Evolutionary conservation across 2,113 vertebrate genomes (phyloP), one percentile per base, ranked within the genome.

Genomic region (Cryptotis parvus): DNA sequence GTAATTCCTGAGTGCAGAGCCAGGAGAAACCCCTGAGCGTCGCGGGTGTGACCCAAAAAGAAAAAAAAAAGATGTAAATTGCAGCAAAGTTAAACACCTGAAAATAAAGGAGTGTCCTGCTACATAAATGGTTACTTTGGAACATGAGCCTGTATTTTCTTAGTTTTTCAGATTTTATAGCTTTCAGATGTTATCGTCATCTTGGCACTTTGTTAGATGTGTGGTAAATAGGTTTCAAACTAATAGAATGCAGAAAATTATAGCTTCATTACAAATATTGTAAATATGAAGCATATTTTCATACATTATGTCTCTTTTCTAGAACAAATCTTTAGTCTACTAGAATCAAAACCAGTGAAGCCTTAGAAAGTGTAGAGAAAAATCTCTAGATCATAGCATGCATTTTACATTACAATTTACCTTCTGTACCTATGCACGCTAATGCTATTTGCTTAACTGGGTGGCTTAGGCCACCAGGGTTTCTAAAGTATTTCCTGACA

Each of bases 401-500:
- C 66, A 85, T 94, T 97, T 95, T 82, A 87, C 93, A 89, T 92
- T 58, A 94, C 92, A 90, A 88, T 93, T 43, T 33, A 82, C 74
- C 87, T 97, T 94, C 83, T 89, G 93, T 75, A 97, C 74, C 73
- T 92, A 91, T 91, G 85, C 84, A 45, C 39, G 95, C 35, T n/a
- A 74, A 95, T 89, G 74, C 20, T 92, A 89, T 91, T 92, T 96
- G 70, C 96, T 94, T 91, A 82, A 96, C 91, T 39, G 39, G 33
- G 89, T 94, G 95, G 63, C 79, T 94, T 80, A 93, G 89, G 91
- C 95, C 87, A 87, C 84, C 87, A 72, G 63, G 93, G 90, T 87
- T 97, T 97, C 94, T 31, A 93, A 97, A 96, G 97, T 95, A 98
- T 98, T 99, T 99, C 99, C 99, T 99, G 98, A 98, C 99, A 99